phyloP scores from a whole-genome alignment of 1,140 invertebrate species.

The Globodera ellingtonae region DNA sequence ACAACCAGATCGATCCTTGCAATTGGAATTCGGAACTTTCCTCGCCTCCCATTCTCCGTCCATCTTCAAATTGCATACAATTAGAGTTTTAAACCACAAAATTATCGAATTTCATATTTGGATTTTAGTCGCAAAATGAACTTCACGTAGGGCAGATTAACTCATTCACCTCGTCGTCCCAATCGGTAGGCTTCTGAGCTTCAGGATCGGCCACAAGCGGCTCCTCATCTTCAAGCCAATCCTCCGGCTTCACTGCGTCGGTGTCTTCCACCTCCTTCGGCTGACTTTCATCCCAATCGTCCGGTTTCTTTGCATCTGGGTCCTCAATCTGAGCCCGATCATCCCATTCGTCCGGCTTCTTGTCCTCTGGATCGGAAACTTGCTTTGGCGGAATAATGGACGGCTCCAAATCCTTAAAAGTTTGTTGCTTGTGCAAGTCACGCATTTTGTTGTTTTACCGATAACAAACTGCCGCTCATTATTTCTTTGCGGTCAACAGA shows the following conservation, averaged over 20 bases:
- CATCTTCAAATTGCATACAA: constrained; percentile 70
- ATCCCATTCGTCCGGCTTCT: constrained; percentile 91
- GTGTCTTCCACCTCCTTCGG: constrained; percentile 56
- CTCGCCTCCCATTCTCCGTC: constrained; percentile 98
- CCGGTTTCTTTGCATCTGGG: constrained; percentile 50
- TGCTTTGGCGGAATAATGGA: constrained; percentile 90
- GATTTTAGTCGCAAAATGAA: too few species aligned
- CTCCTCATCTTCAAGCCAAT: constrained; percentile 90
- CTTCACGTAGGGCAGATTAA: too few species aligned
- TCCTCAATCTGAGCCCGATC: constrained; percentile 79
- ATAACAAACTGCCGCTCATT: constrained; percentile 47
- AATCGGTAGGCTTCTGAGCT: constrained; percentile 83
- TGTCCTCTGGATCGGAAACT: constrained; percentile 90
- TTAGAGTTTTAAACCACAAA: not conserved
- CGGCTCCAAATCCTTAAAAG: constrained; percentile 70
- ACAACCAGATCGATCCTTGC: constrained; percentile 81
- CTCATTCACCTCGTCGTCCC: constrained; percentile 76
- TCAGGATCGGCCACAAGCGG: constrained; percentile 83
- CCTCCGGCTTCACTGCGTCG: constrained; percentile 66
- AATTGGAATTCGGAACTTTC: constrained; percentile 86
- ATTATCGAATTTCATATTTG: not conserved
- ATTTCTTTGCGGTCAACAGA: constrained; percentile 73
- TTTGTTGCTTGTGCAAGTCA: not conserved
- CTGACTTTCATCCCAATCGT: constrained; percentile 59
- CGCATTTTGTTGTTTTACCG: constrained; percentile 29